Base-by-base conservation (phyloP, 2,113 vertebrate species). In the Atractosteus spatula region DNA sequence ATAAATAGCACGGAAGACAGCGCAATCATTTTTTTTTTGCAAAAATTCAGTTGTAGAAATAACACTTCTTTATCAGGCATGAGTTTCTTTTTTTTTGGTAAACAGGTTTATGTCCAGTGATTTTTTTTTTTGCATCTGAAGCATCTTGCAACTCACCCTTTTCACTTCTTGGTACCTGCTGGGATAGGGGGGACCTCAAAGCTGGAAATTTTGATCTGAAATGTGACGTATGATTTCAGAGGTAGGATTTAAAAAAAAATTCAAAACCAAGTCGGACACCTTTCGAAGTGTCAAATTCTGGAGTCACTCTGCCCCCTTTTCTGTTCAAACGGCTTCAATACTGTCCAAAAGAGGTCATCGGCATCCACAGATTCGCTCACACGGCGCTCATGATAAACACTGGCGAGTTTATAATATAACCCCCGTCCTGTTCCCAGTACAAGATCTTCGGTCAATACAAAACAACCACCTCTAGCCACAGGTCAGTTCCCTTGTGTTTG, bases 1-100 rank as follows among this genome's bases (percentile, higher is more conserved):
- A 89, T 86, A 88, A 86, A 89, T 84, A 86, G 82, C 86, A 74
- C 89, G 94, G 94, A 96, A 96, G 89, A 91, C 89, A 76, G 83
- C 75, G 75, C 80, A 77, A 57, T 84, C 90, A 88, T 89, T 86
- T 70, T 64, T 87, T 80, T 84, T 85, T 79, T 90, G 87, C 86
- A 90, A 89, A 85, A 88, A 88, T 72, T n/a, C 66, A 84, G 81
- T 66, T 87, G 71, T 80, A 87, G 72, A 84, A 76, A 71, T 74
- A 66, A 86, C 87, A 84, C 89, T 80, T 87, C 85, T 88, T 80
- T 80, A 89, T 89, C 86, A 85, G 82, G 29, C 66, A 68, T 41
- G 47, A 54, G 47, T 42, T 70, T 43, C 43, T 12, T 42, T 43
- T 14, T 4, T 43, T 67, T 64, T 69, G 41, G 54, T 69, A 47